Evolutionary conservation across 1,140 invertebrate genomes (phyloP).

Genomic region (Holcopasites calliopsidis): DNA sequence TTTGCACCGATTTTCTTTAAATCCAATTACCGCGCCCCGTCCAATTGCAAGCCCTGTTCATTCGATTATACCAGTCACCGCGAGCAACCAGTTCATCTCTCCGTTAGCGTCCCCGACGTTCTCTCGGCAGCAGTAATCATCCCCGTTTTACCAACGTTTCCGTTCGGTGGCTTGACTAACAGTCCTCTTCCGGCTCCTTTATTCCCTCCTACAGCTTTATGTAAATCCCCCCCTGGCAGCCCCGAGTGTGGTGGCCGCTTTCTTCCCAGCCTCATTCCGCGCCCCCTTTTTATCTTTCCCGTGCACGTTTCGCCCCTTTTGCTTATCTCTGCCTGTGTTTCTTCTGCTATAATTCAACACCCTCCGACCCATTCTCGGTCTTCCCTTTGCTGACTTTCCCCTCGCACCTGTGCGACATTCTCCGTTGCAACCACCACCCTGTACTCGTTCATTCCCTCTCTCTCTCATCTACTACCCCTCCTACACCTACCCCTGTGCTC

Average conservation of each 20-base stretch:
- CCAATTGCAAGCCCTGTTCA: no score
- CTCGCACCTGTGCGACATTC: conserved; percentile 13
- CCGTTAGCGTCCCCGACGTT: not conserved
- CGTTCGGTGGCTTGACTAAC: not conserved
- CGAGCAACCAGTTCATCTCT: not conserved
- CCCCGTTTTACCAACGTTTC: not conserved
- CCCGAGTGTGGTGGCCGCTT: not conserved
- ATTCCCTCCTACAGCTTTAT: not conserved
- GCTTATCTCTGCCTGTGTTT: conserved; percentile 22
- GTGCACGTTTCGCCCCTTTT: not conserved
- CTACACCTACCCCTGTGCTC: conserved; percentile 1
- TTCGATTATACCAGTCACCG: not conserved
- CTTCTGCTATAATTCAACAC: conserved; percentile 36
- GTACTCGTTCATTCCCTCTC: not conserved
- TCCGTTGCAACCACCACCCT: not conserved
- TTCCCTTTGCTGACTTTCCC: not conserved
- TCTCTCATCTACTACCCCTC: not conserved
- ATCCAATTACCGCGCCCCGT: not conserved
- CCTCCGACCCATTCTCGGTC: not conserved
- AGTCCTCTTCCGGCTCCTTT: conserved; percentile 15
- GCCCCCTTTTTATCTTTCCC: not conserved
- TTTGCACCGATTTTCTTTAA: not conserved
- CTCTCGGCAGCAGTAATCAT: not conserved
- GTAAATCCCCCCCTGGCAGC: not conserved
- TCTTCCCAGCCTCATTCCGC: no score